phyloP scores from a whole-genome alignment of 2,797 vertebrate species.

The Molossus alvarezi region DNA sequence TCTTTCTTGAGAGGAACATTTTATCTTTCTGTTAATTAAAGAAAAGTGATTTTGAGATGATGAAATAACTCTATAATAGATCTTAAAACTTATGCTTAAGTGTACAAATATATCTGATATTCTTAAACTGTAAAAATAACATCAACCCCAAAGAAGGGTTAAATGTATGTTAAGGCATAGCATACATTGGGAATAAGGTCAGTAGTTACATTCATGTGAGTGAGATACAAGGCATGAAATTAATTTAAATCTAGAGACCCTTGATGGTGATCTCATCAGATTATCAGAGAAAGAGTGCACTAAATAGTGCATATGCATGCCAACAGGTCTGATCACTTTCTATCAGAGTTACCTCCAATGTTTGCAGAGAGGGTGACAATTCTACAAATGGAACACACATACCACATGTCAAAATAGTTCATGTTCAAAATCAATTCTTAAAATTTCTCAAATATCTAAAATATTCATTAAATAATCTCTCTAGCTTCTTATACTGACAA shows the following conservation, averaged over 20 bases:
- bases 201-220: neutral
- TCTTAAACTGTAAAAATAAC: neutral
- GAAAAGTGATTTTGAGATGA: conserved; percentile 1
- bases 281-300: neutral
- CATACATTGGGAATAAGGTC: neutral
- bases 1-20: neutral
- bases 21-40: conserved; percentile 57
- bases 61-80: neutral
- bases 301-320: neutral
- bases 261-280: neutral
- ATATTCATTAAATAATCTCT: neutral
- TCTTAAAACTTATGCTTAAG: neutral
- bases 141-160: neutral
- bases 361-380: neutral
- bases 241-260: neutral
- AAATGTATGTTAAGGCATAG: neutral
- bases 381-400: neutral
- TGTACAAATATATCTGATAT: neutral
- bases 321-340: neutral
- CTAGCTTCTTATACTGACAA: neutral
- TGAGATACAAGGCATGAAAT: neutral
- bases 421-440: neutral
- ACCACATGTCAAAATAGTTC: neutral
- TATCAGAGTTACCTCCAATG: neutral
- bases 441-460: neutral